Evolutionary conservation across 2,888 invertebrate species (phyloP).

Genomic region (Epinotia nisella): DNA sequence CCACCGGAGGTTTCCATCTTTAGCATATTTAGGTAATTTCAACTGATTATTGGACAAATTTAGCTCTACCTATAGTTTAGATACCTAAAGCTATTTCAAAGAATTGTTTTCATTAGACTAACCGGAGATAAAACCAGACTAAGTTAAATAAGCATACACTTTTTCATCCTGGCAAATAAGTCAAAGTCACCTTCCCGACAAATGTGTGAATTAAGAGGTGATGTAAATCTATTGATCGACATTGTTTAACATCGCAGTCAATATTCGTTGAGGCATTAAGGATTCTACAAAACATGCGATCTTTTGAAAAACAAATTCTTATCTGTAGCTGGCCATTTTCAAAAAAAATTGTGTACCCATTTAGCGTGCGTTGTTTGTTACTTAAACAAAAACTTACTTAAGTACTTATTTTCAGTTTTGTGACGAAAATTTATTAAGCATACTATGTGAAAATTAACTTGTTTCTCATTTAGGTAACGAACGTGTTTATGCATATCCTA

Average conservation of each 20-base stretch:
- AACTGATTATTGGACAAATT: too few relatives aligned
- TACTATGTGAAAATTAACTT: too few relatives aligned
- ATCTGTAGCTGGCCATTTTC: background rate
- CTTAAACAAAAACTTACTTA: too few relatives aligned
- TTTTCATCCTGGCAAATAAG: constrained; percentile 33
- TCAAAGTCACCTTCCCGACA: constrained; percentile 37
- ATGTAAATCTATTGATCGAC: constrained; percentile 33
- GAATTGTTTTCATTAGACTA: constrained; percentile 13
- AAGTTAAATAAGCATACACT: constrained; percentile 24
- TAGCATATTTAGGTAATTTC: too few relatives aligned
- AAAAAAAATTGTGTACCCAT: too few relatives aligned
- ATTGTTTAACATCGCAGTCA: constrained; percentile 28
- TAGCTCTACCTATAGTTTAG: background rate
- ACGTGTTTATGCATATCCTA: too few relatives aligned
- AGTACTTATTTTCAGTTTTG: too few relatives aligned
- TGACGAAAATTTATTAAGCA: too few relatives aligned
- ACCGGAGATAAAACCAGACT: constrained; percentile 15
- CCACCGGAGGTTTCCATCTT: too few relatives aligned
- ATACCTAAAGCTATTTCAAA: background rate
- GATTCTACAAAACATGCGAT: background rate
- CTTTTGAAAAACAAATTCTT: constrained; percentile 1
- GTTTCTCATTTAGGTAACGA: too few relatives aligned
- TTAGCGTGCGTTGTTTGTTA: too few relatives aligned
- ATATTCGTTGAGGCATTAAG: constrained; percentile 30
- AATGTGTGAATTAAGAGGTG: constrained; percentile 36